Evolutionary conservation across 2,888 invertebrate genomes (phyloP).

Genomic region (Epinotia brunnichana): DNA sequence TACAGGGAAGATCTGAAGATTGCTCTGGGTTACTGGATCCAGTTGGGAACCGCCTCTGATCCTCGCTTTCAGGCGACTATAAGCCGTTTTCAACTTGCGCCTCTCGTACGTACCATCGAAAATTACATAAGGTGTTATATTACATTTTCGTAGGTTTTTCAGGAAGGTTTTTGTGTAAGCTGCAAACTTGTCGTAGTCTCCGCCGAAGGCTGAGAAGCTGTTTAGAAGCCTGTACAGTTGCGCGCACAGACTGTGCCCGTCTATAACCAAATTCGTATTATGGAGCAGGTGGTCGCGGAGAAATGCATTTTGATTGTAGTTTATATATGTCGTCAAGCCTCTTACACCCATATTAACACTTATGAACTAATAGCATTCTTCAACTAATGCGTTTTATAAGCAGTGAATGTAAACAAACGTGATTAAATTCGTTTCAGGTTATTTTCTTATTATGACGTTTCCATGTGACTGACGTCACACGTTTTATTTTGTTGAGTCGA

Average conservation of each 20-base stretch:
- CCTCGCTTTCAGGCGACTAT: constrained; percentile 84
- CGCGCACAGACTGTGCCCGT: constrained; percentile 90
- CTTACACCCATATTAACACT: constrained; percentile 88
- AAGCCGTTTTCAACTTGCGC: constrained; percentile 87
- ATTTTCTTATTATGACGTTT: constrained; percentile 14
- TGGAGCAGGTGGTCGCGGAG: constrained; percentile 86
- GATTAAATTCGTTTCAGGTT: constrained; percentile 12
- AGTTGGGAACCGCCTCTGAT: constrained; percentile 83
- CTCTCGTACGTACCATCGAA: constrained; percentile 91
- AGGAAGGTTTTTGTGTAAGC: constrained; percentile 87
- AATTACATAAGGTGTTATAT: constrained; percentile 88
- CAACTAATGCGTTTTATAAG: not conserved
- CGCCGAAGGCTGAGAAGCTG: constrained; percentile 90
- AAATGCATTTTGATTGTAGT: constrained; percentile 85
- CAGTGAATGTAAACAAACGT: constrained; percentile 14
- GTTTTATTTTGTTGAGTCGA: too few relatives aligned
- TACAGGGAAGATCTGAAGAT: constrained; percentile 87
- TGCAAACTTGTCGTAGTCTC: constrained; percentile 92
- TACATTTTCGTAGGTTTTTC: constrained; percentile 86
- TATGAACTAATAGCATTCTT: not conserved
- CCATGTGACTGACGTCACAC: too few relatives aligned
- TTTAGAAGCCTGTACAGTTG: constrained; percentile 86
- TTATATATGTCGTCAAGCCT: constrained; percentile 92
- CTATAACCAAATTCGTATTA: constrained; percentile 88
- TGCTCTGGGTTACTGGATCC: constrained; percentile 82